phyloP scores from a whole-genome alignment of 2,113 vertebrate genomes.

The Erythrolamprus reginae region DNA sequence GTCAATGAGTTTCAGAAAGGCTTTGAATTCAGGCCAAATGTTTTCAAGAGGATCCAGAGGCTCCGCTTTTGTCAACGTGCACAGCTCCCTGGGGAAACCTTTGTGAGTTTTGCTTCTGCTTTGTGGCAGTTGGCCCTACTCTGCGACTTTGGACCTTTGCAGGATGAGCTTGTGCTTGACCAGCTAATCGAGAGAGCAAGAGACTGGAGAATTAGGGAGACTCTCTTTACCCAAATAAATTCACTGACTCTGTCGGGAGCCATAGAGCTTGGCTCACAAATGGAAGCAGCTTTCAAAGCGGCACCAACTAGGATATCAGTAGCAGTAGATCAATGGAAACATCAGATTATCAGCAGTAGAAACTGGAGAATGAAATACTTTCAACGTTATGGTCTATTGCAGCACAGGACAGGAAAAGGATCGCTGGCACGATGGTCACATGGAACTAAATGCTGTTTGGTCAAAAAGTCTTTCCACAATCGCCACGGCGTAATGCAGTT shows the following conservation, averaged over 20 bases:
- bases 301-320: conserved; percentile 6
- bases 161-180: conserved; percentile 42
- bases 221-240: conserved; percentile 15
- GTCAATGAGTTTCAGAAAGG: conserved; percentile 42
- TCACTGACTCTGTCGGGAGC: conserved; percentile 32
- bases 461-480: conserved; percentile 11
- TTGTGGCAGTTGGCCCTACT: conserved; percentile 28
- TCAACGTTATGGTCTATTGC: neutral
- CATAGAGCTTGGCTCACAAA: conserved; percentile 30
- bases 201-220: conserved; percentile 2
- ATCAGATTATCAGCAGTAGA: conserved; percentile 2
- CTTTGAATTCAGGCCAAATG: neutral
- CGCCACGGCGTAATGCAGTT: neutral
- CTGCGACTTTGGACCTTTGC: conserved; percentile 50
- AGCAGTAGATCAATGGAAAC: conserved; percentile 31
- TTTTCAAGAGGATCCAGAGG: conserved; percentile 18
- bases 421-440: neutral
- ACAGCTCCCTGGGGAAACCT: conserved; percentile 44
- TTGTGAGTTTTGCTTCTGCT: conserved; percentile 13
- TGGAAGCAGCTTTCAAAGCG: conserved; percentile 35
- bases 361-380: conserved; percentile 21
- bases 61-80: conserved; percentile 35
- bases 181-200: conserved; percentile 41
- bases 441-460: neutral
- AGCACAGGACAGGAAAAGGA: conserved; percentile 19